Percentiles rank a stretch among this genome's conserved stretches.
phyloP scores from a whole-genome alignment of 2,797 vertebrate genomes.

The Oryzias sinensis region DNA sequence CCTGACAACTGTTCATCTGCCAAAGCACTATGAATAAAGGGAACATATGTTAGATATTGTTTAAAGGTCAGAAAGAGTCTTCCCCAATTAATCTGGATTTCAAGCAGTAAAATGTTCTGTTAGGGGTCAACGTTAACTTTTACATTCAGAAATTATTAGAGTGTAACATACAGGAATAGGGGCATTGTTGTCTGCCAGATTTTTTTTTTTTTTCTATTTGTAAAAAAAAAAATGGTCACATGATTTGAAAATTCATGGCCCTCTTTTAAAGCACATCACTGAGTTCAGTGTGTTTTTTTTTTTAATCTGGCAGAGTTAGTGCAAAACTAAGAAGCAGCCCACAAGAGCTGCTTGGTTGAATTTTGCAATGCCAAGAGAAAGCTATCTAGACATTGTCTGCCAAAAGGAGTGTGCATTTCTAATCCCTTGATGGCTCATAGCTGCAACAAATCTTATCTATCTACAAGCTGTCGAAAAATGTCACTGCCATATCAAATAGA shows the following conservation, averaged over 20 bases:
- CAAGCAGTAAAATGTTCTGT: conserved; percentile 53
- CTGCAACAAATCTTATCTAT: conserved; percentile 78
- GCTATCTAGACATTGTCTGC: conserved; percentile 75
- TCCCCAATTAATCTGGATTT: conserved; percentile 56
- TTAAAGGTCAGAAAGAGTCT: conserved; percentile 47
- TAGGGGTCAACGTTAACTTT: conserved; percentile 67
- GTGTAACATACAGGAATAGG: background rate
- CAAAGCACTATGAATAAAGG: conserved; percentile 67
- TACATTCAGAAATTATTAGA: conserved; percentile 32
- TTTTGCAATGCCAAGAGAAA: conserved; percentile 73
- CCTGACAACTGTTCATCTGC: conserved; percentile 76
- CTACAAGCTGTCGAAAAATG: conserved; percentile 83
- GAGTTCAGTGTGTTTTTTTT: conserved; percentile 53
- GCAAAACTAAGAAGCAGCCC: conserved; percentile 69
- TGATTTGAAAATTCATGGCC: conserved; percentile 50
- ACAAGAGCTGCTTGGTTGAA: conserved; percentile 70
- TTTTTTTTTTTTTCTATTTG: too few relatives aligned
- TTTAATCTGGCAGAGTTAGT: conserved; percentile 58
- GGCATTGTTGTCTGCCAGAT: too few relatives aligned
- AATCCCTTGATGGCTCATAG: conserved; percentile 77
- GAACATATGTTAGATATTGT: conserved; percentile 62
- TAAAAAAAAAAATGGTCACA: conserved; percentile 9
- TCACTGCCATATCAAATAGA: conserved; percentile 77
- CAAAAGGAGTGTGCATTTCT: conserved; percentile 73
- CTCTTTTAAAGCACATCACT: conserved; percentile 29